Evolutionary conservation across 2,113 vertebrate genomes (phyloP).

Genomic region (Labeo catla): DNA sequence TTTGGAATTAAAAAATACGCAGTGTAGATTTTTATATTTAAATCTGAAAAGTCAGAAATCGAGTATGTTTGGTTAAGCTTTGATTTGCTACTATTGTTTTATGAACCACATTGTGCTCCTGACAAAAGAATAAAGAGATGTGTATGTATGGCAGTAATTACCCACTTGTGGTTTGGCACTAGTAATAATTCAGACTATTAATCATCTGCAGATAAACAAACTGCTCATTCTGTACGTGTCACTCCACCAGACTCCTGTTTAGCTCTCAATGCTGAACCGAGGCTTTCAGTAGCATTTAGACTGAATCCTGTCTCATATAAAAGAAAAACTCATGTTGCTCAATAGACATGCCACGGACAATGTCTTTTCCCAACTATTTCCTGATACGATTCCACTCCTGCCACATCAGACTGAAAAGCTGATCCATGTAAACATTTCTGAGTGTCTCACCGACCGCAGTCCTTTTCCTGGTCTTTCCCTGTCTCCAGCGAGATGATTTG

Average conservation of each 20-base stretch:
- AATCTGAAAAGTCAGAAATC: no score
- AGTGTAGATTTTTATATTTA: no score
- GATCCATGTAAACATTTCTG: slow-evolving; percentile 39
- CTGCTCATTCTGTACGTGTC: not conserved
- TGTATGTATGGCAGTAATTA: not conserved
- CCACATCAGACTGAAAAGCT: slow-evolving; percentile 17
- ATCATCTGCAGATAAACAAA: slow-evolving; percentile 32
- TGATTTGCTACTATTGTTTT: no score
- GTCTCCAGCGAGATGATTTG: slow-evolving; percentile 2
- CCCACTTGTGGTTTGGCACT: not conserved
- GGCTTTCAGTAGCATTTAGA: not conserved
- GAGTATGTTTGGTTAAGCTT: no score
- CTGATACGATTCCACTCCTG: not conserved
- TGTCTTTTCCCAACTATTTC: slow-evolving; percentile 18
- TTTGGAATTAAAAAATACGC: no score
- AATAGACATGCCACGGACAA: slow-evolving; percentile 14
- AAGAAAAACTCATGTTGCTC: slow-evolving; percentile 4
- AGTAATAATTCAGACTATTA: slow-evolving; percentile 31
- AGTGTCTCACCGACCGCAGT: not conserved
- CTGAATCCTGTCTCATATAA: not conserved
- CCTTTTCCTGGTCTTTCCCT: slow-evolving; percentile 10
- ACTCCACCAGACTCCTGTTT: not conserved
- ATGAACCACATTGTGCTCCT: not conserved
- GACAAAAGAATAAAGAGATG: not conserved
- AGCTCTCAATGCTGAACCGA: not conserved